A percentile compares a stretch with the other conserved stretches of the same genome.
These are phyloP conservation scores for Meghimatium bilineatum DNA, from an alignment of 2,888 invertebrate genomes.

Conservation along the genomic window DNA sequence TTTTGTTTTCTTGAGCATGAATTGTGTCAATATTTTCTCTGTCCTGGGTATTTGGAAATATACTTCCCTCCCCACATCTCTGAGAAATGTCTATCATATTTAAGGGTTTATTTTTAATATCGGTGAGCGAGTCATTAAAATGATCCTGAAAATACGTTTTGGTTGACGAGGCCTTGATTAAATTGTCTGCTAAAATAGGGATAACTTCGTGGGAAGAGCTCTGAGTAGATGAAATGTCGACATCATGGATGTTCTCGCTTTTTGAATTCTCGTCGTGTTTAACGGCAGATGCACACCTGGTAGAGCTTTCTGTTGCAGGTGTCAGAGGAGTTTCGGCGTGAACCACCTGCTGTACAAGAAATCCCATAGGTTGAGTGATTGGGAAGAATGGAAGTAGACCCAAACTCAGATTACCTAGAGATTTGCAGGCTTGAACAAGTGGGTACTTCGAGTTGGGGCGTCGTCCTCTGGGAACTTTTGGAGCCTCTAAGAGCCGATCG, in stretches of 20 bases:
- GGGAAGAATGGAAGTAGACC: constrained; percentile 77
- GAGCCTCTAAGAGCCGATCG: constrained; percentile 78
- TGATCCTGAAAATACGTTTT: neutral
- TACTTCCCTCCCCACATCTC: neutral
- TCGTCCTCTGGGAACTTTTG: constrained; percentile 78
- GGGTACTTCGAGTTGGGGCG: constrained; percentile 79
- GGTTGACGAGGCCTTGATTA: neutral
- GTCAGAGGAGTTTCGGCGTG: constrained; percentile 18
- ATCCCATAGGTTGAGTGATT: constrained; percentile 79
- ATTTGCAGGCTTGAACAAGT: constrained; percentile 79
- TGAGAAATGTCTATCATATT: neutral
- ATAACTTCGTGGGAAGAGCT: neutral
- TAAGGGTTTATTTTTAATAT: no score
- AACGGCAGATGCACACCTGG: no score
- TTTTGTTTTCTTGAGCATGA: neutral
- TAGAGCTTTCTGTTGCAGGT: neutral
- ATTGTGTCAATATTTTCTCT: neutral
- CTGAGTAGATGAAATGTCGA: neutral
- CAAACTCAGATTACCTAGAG: constrained; percentile 74
- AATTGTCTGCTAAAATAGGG: neutral
- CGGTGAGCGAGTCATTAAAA: neutral
- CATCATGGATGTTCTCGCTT: neutral
- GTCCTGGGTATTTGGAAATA: neutral
- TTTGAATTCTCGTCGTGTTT: neutral
- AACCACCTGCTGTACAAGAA: constrained; percentile 69